phyloP scores from a whole-genome alignment of 2,888 invertebrate genomes.

The Proisotoma minuta region DNA sequence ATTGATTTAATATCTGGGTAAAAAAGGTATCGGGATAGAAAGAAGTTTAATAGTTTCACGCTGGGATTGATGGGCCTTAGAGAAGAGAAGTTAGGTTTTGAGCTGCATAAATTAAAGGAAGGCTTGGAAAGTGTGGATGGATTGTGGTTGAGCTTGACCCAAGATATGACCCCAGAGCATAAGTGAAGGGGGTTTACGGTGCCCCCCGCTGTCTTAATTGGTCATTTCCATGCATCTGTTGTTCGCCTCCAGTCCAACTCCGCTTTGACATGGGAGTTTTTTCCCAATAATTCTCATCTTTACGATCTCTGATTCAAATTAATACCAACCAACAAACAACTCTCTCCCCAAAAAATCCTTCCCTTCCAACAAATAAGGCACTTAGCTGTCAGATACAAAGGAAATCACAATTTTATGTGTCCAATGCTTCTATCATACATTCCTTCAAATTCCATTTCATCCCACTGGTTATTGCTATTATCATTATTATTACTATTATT shows the following conservation, averaged over 20 bases:
- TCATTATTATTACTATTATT: neutral
- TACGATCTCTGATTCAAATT: conserved; percentile 13
- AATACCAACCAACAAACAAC: conserved; percentile 9
- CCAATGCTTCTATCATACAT: neutral
- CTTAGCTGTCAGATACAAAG: neutral
- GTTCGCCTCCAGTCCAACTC: conserved; percentile 38
- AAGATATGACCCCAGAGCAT: conserved; percentile 46
- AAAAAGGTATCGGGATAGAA: conserved; percentile 47
- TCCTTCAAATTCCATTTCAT: neutral
- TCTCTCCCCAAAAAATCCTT: conserved; percentile 3
- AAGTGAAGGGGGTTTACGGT: conserved; percentile 44
- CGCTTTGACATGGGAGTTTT: conserved; percentile 12
- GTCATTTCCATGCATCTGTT: conserved; percentile 48
- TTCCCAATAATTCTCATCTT: conserved; percentile 18
- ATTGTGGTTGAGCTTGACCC: conserved; percentile 46
- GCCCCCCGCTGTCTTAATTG: conserved; percentile 47
- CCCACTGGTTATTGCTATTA: too few species aligned
- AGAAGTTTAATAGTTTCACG: conserved; percentile 48
- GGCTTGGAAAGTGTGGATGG: conserved; percentile 45
- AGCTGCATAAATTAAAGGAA: conserved; percentile 44
- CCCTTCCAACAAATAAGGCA: conserved; percentile 3
- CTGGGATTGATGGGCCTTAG: conserved; percentile 46
- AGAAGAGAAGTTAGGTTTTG: conserved; percentile 15
- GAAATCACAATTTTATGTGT: neutral
- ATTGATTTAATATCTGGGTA: conserved; percentile 48